phyloP scores from a whole-genome alignment of 2,888 invertebrate species.

The Tanypteryx hageni region DNA sequence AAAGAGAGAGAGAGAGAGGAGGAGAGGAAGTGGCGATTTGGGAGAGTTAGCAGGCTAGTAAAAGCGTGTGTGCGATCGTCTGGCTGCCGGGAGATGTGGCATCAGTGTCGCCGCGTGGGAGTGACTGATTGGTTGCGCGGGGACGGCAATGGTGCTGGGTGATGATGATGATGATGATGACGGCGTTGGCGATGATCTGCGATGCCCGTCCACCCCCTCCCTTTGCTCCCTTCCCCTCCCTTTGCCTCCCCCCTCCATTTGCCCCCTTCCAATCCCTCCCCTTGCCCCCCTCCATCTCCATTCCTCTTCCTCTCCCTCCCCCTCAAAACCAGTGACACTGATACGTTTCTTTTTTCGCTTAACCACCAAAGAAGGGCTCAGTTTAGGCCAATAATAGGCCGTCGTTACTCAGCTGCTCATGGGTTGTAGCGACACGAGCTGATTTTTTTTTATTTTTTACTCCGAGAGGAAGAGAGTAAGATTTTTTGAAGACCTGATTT shows the following conservation, averaged over 20 bases:
- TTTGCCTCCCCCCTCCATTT: not conserved
- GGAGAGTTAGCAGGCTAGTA: conserved; percentile 2
- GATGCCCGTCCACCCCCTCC: conserved; percentile 24
- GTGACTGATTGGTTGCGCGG: conserved; percentile 37
- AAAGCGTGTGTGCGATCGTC: not conserved
- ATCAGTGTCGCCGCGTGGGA: conserved; percentile 35
- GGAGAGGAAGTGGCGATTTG: conserved; percentile 46
- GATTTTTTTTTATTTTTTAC: too few species aligned
- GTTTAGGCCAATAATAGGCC: too few species aligned
- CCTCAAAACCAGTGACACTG: not conserved
- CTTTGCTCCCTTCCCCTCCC: not conserved
- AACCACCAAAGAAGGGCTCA: not conserved
- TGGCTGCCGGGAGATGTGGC: conserved; percentile 43
- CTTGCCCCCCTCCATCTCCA: not conserved
- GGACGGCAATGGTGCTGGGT: not conserved
- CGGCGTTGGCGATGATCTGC: conserved; percentile 31
- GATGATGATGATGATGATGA: conserved; percentile 51
- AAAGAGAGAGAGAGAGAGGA: not conserved
- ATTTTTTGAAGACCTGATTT: too few species aligned
- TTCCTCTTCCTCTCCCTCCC: not conserved
- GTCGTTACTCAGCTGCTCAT: too few species aligned
- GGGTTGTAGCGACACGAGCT: too few species aligned
- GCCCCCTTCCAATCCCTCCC: not conserved
- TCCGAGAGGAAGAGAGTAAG: too few species aligned
- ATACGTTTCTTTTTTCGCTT: not conserved